Base-by-base conservation (phyloP, 2,888 invertebrate genomes). In the Drosophila anomalata region DNA sequence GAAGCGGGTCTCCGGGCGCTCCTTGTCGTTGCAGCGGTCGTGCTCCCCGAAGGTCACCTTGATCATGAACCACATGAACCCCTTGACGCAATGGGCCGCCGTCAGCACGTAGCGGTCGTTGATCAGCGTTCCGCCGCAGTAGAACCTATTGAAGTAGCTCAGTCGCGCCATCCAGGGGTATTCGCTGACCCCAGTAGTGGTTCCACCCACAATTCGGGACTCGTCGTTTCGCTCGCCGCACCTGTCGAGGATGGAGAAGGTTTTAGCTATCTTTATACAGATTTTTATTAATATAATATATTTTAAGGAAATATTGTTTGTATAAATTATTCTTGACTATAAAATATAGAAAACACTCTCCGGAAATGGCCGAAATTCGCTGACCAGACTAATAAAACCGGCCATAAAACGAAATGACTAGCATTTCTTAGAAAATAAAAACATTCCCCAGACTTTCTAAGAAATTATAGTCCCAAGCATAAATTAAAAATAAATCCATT, bases 61-160 rank as follows among this genome's bases (percentile, higher is more conserved):
- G 90, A 97, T 96, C 96, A 97, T 96, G 92, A 97, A 97, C 97
- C 97, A 97, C 96, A 97, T 96, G 91, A 97, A 97, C 76, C 97
- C 97, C 93, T 96, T 96, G 69, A 97, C 96, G 90, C 97, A 97
- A 90, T 97, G 97, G 0, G 97, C 97, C 0, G 97, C 97, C 0
- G 97, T 96, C 50, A 97, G 92, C 22, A 97, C 97, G 85, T 97
- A 97, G 42, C 96, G 94, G 92, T 97, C 97, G 88, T 96, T 97
- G 91, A 97, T 96, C 73, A 97, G 93, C 92, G 96, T 96, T 48
- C 96, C 97, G 12, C 97, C 97, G 88, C 97, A 97, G 91, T 97
- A 97, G 92, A 97, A 97, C 85, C 96, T 94, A 91, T 96, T 96
- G 92, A 97, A 95, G 92, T 97, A 97, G 3, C 96, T 95, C 52